Base-by-base conservation (phyloP, 1,140 invertebrate genomes). In the Phortica variegata region DNA sequence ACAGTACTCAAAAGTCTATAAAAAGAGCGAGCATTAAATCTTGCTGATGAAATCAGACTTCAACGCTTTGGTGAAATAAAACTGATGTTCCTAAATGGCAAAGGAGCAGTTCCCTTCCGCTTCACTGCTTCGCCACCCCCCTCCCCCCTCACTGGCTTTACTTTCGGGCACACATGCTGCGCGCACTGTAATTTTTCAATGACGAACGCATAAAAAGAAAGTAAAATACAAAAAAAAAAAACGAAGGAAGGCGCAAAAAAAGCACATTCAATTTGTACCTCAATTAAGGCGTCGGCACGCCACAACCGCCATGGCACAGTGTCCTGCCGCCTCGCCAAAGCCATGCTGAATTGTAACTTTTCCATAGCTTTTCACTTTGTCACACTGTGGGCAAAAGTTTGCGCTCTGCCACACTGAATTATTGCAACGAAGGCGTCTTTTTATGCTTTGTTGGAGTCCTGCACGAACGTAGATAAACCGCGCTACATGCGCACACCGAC, bases 251-350 rank as follows among this genome's bases (percentile, higher is more conserved):
- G 13, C 32, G 47, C 29, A 43, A 31, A 38, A 31, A 49, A 46
- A 33, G 33, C 53, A 66, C 68, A 66, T 63, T 68, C 63, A 68
- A 68, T 68, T 68, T 68, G 63, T 68, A 68, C 63, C 60, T 68
- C 63, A 68, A 68, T 68, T 68, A 68, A 68, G 63, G 63, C 63
- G 63, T 68, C 63, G 59, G 47, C 49, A 6, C 13, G 36, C 8
- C 36, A 16, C 3, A 17, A 39, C 44, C 18, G 42, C 61, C 61
- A 54, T 56, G 52, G 63, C 60, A 68, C 63, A 68, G 63, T 68
- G 63, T 26, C 23, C 23, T 26, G 23, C 23, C 5, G 23, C 10
- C 23, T 6, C 10, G 23, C n/a, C n/a, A n/a, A n/a, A n/a, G n/a
- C n/a, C n/a, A n/a, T n/a, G n/a, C n/a, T n/a, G n/a, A n/a, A n/a